phyloP scores from a whole-genome alignment of 2,797 vertebrate genomes.

The Heterohyrax brucei region DNA sequence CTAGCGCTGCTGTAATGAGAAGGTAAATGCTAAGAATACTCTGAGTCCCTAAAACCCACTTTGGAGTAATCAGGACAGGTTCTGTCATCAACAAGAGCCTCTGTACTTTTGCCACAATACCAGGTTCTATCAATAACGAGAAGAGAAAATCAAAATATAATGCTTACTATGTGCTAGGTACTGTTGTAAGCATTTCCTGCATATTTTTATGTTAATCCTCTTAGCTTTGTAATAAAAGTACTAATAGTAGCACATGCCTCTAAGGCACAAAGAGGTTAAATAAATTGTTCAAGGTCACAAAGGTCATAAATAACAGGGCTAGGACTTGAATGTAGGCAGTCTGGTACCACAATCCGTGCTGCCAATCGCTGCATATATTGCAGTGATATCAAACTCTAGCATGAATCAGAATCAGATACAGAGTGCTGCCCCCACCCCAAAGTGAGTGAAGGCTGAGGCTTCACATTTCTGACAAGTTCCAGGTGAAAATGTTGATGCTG shows the following conservation, averaged over 20 bases:
- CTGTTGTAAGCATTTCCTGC: no score
- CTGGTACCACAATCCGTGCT: no score
- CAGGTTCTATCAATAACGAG: constrained; percentile 30
- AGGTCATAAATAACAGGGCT: no score
- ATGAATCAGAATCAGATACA: background rate
- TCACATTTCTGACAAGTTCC: background rate
- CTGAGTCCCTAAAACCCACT: background rate
- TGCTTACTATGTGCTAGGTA: background rate
- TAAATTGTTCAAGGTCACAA: no score
- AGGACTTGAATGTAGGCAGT: no score
- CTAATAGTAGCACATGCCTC: constrained; percentile 15
- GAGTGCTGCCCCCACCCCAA: no score
- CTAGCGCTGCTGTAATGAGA: background rate
- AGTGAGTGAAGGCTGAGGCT: no score
- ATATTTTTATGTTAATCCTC: background rate
- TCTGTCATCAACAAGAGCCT: background rate
- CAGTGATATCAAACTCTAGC: background rate
- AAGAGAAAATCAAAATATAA: constrained; percentile 4
- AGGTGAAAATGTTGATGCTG: background rate
- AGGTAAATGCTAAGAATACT: background rate
- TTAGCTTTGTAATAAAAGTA: constrained; percentile 11
- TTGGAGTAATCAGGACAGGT: background rate
- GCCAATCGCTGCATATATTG: background rate
- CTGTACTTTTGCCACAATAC: background rate
- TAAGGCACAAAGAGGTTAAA: background rate